A percentile compares a stretch with the other conserved stretches of the same genome.
Conservation (phyloP, 2,888 invertebrate species). For the Nemapogon koenigi region DNA sequence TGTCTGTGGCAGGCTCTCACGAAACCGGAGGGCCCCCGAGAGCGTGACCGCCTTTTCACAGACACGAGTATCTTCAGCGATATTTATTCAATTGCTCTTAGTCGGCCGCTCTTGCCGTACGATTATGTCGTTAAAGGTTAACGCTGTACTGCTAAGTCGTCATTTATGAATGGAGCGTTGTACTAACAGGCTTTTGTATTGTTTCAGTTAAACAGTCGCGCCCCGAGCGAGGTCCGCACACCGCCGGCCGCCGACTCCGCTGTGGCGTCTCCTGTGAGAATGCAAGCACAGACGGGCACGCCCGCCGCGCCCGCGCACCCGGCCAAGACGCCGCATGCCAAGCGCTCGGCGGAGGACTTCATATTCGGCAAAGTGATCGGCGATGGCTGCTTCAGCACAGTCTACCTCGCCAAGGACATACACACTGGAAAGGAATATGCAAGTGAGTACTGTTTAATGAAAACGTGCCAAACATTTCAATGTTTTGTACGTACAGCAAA, state of each 20-base stretch:
- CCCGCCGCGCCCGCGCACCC: constrained; percentile 40
- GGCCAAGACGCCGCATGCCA: constrained; percentile 55
- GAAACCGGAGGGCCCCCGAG: constrained; percentile 11
- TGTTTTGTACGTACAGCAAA: neutral
- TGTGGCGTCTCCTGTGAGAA: constrained; percentile 54
- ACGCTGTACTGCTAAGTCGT: too few relatives aligned
- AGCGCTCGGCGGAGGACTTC: constrained; percentile 85
- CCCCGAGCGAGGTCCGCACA: constrained; percentile 48
- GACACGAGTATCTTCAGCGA: too few relatives aligned
- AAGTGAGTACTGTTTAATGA: constrained; percentile 70
- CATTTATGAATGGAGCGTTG: too few relatives aligned
- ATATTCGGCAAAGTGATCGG: constrained; percentile 95
- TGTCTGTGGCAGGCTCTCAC: constrained; percentile 11
- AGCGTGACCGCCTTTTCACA: constrained; percentile 11
- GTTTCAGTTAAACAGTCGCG: constrained; percentile 43
- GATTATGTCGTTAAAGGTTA: too few relatives aligned
- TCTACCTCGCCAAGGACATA: constrained; percentile 92
- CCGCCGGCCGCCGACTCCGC: constrained; percentile 63
- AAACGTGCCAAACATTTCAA: too few relatives aligned
- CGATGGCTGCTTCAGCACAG: constrained; percentile 97
- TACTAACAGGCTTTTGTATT: too few relatives aligned
- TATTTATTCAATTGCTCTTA: too few relatives aligned
- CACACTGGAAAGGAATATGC: constrained; percentile 91
- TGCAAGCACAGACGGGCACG: constrained; percentile 57
- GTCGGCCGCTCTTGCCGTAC: too few relatives aligned